These are phyloP conservation scores for Drosophila multiciliata DNA, from an alignment of 2,888 invertebrate species.

Conservation along the genomic window DNA sequence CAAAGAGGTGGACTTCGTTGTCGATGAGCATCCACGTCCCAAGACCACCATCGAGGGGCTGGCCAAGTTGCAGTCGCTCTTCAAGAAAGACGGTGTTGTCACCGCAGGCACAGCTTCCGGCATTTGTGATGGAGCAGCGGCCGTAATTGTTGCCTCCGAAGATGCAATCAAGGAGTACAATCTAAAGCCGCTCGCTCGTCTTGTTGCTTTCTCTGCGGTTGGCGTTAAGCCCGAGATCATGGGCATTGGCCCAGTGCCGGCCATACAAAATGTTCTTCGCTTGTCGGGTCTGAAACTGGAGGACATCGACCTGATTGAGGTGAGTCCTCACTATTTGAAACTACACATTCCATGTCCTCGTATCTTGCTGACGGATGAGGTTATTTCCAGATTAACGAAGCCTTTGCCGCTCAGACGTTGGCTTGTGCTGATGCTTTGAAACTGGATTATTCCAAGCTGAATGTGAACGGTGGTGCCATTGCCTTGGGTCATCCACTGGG, in stretches of 20 bases:
- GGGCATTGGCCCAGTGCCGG: constrained; percentile 98
- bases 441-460: constrained; percentile 94
- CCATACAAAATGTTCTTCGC: constrained; percentile 94
- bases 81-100: constrained; percentile 97
- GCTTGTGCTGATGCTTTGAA: constrained; percentile 96
- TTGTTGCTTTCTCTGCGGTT: constrained; percentile 96
- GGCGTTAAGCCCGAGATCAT: constrained; percentile 99
- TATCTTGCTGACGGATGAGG: neutral
- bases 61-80: constrained; percentile 93
- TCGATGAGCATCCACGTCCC: constrained; percentile 92
- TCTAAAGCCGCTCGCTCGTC: constrained; percentile 94
- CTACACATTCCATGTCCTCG: neutral
- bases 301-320: constrained; percentile 97
- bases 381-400: constrained; percentile 95
- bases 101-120: constrained; percentile 98
- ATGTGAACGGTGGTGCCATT: constrained; percentile 98
- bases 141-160: constrained; percentile 95
- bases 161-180: constrained; percentile 92
- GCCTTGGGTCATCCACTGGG: constrained; percentile 98
- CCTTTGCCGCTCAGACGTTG: constrained; percentile 97
- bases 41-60: constrained; percentile 94
- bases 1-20: constrained; percentile 90
- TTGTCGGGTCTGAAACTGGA: constrained; percentile 91
- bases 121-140: constrained; percentile 98
- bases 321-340: constrained; percentile 77